Percentiles rank a stretch among this genome's conserved stretches.
Evolutionary conservation across 2,797 vertebrate genomes (phyloP).

Genomic region (Adelosebastes latens): DNA sequence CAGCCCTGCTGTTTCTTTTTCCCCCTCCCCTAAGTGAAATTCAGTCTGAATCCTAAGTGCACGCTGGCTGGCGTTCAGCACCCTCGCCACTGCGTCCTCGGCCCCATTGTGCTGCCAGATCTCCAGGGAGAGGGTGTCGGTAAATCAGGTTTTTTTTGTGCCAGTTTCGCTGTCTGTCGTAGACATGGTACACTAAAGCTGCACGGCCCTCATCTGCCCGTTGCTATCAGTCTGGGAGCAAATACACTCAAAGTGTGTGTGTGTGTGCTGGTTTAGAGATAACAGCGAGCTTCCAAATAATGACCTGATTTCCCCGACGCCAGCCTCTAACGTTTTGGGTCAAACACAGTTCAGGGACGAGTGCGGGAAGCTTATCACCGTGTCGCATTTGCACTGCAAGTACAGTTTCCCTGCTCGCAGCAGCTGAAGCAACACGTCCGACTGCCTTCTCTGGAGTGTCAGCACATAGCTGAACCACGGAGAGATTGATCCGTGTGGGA

Average conservation of each 20-base stretch:
- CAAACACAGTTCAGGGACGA: constrained; percentile 37
- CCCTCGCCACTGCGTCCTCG: constrained; percentile 10
- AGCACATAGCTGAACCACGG: background rate
- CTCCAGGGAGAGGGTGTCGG: constrained; percentile 16
- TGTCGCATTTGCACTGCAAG: background rate
- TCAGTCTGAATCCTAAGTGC: constrained; percentile 56
- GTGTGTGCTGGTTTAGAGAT: background rate
- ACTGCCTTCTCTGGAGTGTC: constrained; percentile 12
- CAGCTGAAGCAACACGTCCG: constrained; percentile 57
- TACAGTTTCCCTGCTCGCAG: background rate
- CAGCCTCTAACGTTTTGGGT: constrained; percentile 14
- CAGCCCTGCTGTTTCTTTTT: constrained; percentile 25
- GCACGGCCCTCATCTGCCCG: background rate
- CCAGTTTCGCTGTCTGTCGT: background rate
- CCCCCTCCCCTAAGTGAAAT: constrained; percentile 45
- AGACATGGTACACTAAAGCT: background rate
- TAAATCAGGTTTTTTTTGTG: constrained; percentile 33
- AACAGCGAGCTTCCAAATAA: background rate
- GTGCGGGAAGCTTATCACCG: background rate
- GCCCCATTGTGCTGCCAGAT: constrained; percentile 26
- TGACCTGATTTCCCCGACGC: background rate
- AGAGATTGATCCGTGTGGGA: background rate
- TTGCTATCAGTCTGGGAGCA: background rate
- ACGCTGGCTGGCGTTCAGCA: constrained; percentile 16
- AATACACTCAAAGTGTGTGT: background rate